phyloP scores from a whole-genome alignment of 2,113 vertebrate genomes.

The Perca fluviatilis region DNA sequence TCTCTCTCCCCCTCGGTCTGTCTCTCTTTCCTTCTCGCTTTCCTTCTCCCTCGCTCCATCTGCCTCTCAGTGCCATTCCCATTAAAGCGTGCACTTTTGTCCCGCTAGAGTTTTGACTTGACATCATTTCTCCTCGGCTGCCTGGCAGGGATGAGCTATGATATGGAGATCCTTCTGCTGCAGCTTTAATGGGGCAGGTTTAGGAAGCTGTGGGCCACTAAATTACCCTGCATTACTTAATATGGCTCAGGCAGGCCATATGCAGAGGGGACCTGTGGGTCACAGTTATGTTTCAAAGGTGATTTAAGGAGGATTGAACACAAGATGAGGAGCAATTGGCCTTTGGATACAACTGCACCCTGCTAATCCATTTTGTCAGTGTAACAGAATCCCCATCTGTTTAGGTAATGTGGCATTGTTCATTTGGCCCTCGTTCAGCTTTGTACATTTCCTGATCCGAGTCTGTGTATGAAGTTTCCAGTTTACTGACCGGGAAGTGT shows the following conservation, averaged over 20 bases:
- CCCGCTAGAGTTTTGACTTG: constrained; percentile 64
- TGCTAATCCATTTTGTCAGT: constrained; percentile 60
- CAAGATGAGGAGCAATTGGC: constrained; percentile 62
- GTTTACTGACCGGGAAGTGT: constrained; percentile 7
- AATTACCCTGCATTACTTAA: constrained; percentile 63
- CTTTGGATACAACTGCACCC: constrained; percentile 43
- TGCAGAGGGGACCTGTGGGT: constrained; percentile 64
- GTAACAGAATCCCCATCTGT: constrained; percentile 67
- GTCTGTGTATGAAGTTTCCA: constrained; percentile 7
- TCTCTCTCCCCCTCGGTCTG: constrained; percentile 51
- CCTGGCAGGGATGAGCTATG: constrained; percentile 68
- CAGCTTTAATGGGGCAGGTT: constrained; percentile 70
- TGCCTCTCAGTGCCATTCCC: constrained; percentile 64
- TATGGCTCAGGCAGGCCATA: constrained; percentile 51
- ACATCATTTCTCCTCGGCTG: constrained; percentile 67
- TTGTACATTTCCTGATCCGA: constrained; percentile 20
- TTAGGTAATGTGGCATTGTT: constrained; percentile 61
- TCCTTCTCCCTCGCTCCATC: constrained; percentile 36
- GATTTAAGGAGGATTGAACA: constrained; percentile 61
- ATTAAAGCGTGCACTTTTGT: constrained; percentile 68
- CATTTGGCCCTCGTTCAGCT: constrained; percentile 54
- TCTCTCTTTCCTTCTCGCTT: constrained; percentile 8
- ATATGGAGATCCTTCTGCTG: constrained; percentile 70
- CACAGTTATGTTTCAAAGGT: constrained; percentile 59
- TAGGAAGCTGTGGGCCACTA: constrained; percentile 63